Evolutionary conservation across 2,113 vertebrate species (phyloP).

Genomic region (Ochotona curzoniae): DNA sequence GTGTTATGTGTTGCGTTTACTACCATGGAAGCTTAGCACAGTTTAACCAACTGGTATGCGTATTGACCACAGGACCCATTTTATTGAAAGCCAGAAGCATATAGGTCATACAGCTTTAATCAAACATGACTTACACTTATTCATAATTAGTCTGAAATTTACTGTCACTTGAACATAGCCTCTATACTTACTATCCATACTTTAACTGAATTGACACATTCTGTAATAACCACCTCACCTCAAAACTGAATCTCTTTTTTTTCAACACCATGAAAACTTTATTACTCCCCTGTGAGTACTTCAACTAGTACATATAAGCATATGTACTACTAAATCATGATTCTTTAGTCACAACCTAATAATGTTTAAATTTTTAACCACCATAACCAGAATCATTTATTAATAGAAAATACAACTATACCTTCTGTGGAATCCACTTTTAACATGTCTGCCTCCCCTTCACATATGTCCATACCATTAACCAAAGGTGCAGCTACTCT

Average conservation of each 20-base stretch:
- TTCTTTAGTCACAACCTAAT: neutral
- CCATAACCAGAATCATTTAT: neutral
- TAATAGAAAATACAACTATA: neutral
- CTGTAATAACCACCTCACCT: neutral
- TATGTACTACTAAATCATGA: neutral
- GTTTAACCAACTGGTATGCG: neutral
- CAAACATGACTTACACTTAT: neutral
- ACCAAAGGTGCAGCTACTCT: neutral
- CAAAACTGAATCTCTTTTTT: neutral
- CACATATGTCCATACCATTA: neutral
- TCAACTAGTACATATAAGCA: neutral
- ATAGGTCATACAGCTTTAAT: neutral
- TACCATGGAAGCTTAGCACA: neutral
- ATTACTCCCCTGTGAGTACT: neutral
- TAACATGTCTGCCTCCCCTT: neutral
- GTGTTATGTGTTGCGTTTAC: neutral
- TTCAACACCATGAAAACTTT: neutral
- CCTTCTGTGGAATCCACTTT: neutral
- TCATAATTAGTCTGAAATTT: neutral
- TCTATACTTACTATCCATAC: neutral
- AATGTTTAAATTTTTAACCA: neutral
- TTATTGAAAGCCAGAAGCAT: neutral
- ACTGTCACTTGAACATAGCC: neutral
- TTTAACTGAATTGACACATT: neutral
- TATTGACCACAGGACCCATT: neutral